A percentile compares a stretch with the other conserved stretches of the same genome.
These are phyloP conservation scores for Oxyura jamaicensis DNA, from an alignment of 2,113 vertebrate species.

Conservation along the genomic window DNA sequence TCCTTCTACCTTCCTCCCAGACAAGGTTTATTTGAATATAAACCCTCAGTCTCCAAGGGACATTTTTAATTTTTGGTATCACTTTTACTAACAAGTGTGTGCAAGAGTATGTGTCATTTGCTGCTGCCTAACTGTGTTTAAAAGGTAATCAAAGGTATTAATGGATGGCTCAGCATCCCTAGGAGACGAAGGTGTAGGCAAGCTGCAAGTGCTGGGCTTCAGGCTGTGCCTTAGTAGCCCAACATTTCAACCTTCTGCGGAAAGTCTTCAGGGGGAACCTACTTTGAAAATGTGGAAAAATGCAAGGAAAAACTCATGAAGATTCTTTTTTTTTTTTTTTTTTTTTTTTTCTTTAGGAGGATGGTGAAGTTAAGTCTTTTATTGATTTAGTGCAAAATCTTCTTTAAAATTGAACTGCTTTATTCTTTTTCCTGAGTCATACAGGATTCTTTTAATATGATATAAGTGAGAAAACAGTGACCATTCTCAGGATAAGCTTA, in stretches of 20 bases:
- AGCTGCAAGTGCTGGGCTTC: background rate
- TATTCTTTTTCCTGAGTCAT: background rate
- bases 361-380: background rate
- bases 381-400: background rate
- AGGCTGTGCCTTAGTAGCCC: background rate
- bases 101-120: background rate
- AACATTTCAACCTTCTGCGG: background rate
- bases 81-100: background rate
- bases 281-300: background rate
- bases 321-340: fast-evolving
- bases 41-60: background rate
- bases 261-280: background rate
- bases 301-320: background rate
- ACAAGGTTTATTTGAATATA: background rate
- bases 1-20: background rate
- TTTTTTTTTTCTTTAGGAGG: background rate
- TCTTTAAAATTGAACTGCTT: background rate
- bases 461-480: background rate
- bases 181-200: background rate
- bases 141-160: background rate
- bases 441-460: background rate
- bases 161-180: background rate
- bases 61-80: background rate
- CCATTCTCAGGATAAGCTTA: background rate
- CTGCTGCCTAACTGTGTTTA: background rate